Percentiles rank a stretch among this genome's conserved stretches.
Conservation (phyloP, 1,140 invertebrate genomes). For the Lucilia cuprina region DNA sequence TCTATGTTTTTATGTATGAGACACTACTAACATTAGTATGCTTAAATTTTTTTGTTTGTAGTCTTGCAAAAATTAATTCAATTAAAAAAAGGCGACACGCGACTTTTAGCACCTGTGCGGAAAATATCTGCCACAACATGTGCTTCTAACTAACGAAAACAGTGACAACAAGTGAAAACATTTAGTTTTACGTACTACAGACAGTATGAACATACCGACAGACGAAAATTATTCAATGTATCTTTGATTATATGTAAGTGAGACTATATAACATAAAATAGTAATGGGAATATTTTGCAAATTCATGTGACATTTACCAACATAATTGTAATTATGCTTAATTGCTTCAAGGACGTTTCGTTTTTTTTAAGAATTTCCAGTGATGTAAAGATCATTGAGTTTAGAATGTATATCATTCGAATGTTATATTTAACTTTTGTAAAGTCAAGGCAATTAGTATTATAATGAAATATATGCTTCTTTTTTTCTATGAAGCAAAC, state of each 20-base stretch:
- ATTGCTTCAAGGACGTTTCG: not conserved
- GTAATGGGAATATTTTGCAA: not conserved
- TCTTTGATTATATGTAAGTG: not conserved
- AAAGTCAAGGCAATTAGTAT: too few relatives aligned
- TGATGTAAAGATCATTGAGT: not conserved
- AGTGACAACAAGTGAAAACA: not conserved
- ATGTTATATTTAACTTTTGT: too few relatives aligned
- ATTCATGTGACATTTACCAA: not conserved
- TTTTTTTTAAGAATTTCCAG: not conserved
- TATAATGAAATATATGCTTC: too few relatives aligned
- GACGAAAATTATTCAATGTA: not conserved
- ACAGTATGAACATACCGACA: not conserved
- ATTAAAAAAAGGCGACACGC: slow-evolving; percentile 6
- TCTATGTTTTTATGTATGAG: not conserved
- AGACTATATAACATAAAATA: not conserved
- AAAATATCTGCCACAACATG: not conserved
- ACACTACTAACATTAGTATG: not conserved
- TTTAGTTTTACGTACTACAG: not conserved
- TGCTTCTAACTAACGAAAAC: not conserved
- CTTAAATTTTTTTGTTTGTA: not conserved
- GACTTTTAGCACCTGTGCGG: slow-evolving; percentile 16
- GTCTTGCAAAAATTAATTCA: slow-evolving; percentile 14
- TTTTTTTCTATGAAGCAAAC: too few relatives aligned
- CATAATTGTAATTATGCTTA: not conserved
- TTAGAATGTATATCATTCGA: too few relatives aligned